Base-by-base conservation (phyloP, 2,888 invertebrate species). In the Pandemis cinnamomeana region DNA sequence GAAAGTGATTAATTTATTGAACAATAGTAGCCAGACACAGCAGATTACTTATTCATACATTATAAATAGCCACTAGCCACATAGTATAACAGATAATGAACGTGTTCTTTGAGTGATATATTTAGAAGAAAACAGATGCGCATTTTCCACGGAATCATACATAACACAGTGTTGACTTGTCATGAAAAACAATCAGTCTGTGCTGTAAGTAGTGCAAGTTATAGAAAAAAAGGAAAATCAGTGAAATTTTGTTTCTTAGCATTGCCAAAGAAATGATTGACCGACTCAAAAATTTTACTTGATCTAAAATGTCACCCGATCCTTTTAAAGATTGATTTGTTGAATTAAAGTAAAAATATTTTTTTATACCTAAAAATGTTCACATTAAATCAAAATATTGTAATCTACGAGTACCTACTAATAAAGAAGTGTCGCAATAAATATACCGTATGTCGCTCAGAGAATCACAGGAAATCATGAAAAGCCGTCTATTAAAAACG, bases 391-490 rank as follows among this genome's bases (percentile, higher is more conserved):
- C 27, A 44, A 83, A 81, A 84, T 78, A 81, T 83, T 81, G 80
- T 79, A 86, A 87, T 86, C 82, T 20, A 20, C 20, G 20, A 20
- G 20, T 48, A 77, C n/a, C n/a, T n/a, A n/a, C 82, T 83, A 82
- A 82, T 83, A 83, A 86, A 82, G 80, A 78, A 53, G 15, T 81
- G 82, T 82, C 82, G 80, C 81, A 81, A 80, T 82, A 83, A 83
- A 83, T 78, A 82, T 81, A 82, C 83, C 79, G 7, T 81, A 82
- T 81, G 80, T 80, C 79, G 80, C 81, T 83, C 82, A 87, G 82
- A 85, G 85, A 51, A n/a, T 51, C 44, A 62, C 62, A 44, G 15
- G 62, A n/a, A 62, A 15, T 41, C 1, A 55, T 55, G 53, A 20
- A 55, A 55, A 55, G 7, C 13, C 53, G 13, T 55, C n/a, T 7